Evolutionary conservation across 2,888 invertebrate genomes (phyloP).

Genomic region (Hirtodrosophila histrioides): DNA sequence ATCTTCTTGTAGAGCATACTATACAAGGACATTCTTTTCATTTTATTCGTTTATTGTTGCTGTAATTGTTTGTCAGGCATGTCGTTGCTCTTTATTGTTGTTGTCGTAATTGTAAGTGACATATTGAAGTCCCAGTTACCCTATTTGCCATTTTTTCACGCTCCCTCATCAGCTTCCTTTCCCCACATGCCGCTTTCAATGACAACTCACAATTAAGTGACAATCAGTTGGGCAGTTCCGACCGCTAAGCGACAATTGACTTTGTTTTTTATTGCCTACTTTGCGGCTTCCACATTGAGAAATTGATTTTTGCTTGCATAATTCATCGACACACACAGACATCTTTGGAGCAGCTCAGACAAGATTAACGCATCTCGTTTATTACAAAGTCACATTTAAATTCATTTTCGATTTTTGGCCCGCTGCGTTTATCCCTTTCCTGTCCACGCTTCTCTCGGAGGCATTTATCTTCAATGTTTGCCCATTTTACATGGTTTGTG

Average conservation of each 20-base stretch:
- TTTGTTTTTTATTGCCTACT: conserved; percentile 46
- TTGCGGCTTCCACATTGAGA: conserved; percentile 38
- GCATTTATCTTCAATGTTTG: conserved; percentile 69
- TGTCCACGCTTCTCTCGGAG: conserved; percentile 26
- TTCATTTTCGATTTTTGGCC: conserved; percentile 74
- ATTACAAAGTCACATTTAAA: conserved; percentile 72
- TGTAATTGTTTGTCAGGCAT: conserved; percentile 76
- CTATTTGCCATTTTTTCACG: conserved; percentile 17
- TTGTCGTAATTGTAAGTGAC: conserved; percentile 71
- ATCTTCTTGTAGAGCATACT: too few species aligned
- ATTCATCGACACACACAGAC: conserved; percentile 57
- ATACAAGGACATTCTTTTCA: background rate
- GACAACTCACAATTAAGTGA: conserved; percentile 63
- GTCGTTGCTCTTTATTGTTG: conserved; percentile 46
- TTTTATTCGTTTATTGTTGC: conserved; percentile 25
- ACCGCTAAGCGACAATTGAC: conserved; percentile 37
- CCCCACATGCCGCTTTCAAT: conserved; percentile 12
- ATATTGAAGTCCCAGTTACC: conserved; percentile 58
- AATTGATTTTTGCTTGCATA: conserved; percentile 69
- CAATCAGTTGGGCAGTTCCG: conserved; percentile 55
- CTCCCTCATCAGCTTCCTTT: background rate
- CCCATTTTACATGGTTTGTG: conserved; percentile 19
- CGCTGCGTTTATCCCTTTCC: conserved; percentile 22
- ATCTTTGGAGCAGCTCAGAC: conserved; percentile 1
- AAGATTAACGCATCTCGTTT: conserved; percentile 65